Conservation (phyloP, 2,113 vertebrate species). For the Promerops cafer region DNA sequence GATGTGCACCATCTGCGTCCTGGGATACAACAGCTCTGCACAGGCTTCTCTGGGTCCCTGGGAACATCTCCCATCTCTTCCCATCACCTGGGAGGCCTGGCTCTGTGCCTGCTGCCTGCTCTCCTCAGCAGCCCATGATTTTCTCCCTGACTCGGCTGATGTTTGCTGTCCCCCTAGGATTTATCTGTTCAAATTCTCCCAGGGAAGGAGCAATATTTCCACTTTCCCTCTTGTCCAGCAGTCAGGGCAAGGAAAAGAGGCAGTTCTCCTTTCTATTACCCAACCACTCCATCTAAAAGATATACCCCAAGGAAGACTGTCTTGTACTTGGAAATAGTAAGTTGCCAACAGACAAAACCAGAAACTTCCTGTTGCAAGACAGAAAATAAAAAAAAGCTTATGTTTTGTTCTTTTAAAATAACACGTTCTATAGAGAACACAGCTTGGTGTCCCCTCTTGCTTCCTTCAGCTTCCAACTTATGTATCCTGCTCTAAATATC, state of each 20-base stretch:
- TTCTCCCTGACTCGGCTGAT: background rate
- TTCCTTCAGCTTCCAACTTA: background rate
- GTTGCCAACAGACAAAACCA: background rate
- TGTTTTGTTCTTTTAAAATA: background rate
- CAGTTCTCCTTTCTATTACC: background rate
- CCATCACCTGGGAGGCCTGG: background rate
- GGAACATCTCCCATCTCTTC: background rate
- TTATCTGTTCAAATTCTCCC: background rate
- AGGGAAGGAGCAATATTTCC: background rate
- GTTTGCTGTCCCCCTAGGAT: background rate
- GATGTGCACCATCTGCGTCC: background rate
- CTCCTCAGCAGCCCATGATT: background rate
- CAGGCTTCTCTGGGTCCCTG: background rate
- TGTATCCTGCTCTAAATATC: background rate
- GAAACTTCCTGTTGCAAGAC: background rate
- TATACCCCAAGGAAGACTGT: background rate
- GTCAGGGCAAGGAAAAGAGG: background rate
- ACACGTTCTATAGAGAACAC: fast-evolving
- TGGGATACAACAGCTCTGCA: background rate
- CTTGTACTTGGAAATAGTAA: background rate
- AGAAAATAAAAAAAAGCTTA: background rate
- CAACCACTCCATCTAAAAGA: background rate
- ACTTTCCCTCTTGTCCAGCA: background rate
- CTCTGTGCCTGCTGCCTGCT: background rate
- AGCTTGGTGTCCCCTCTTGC: background rate